Evolutionary conservation across 2,797 vertebrate genomes (phyloP).

Genomic region (Pantherophis alleghaniensis): DNA sequence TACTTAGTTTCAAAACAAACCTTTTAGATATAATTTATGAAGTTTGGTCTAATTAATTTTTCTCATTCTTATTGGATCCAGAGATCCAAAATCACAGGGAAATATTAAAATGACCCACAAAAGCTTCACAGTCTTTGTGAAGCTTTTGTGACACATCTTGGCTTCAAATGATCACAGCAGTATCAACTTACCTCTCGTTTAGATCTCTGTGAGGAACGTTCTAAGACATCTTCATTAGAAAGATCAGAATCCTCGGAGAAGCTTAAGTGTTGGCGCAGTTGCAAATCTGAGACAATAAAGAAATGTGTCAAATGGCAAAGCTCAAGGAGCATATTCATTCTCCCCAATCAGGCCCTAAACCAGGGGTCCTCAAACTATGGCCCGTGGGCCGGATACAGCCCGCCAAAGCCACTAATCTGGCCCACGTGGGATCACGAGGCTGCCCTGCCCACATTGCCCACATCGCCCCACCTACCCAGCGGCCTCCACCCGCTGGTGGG

Average conservation of each 20-base stretch:
- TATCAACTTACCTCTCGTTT: constrained; percentile 82
- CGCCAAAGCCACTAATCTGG: too few species aligned
- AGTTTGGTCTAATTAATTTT: not conserved
- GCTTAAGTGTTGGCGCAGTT: constrained; percentile 86
- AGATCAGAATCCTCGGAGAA: constrained; percentile 97
- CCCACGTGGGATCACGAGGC: too few species aligned
- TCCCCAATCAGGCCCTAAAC: not conserved
- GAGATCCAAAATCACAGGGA: constrained; percentile 18
- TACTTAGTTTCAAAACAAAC: not conserved
- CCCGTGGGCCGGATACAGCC: too few species aligned
- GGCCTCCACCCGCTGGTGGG: too few species aligned
- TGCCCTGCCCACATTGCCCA: too few species aligned
- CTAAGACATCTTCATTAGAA: constrained; percentile 93
- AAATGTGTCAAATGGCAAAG: not conserved
- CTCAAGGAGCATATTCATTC: not conserved
- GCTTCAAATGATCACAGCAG: not conserved
- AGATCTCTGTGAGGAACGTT: constrained; percentile 92
- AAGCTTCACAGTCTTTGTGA: not conserved
- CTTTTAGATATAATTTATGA: not conserved
- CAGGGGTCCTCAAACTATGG: too few species aligned
- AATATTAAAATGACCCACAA: constrained; percentile 11
- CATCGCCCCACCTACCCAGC: too few species aligned
- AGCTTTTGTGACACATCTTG: not conserved
- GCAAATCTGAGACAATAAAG: constrained; percentile 74
- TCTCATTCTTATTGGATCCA: not conserved